Conservation (phyloP, 2,888 invertebrate species). For the Epinotia ramella region DNA sequence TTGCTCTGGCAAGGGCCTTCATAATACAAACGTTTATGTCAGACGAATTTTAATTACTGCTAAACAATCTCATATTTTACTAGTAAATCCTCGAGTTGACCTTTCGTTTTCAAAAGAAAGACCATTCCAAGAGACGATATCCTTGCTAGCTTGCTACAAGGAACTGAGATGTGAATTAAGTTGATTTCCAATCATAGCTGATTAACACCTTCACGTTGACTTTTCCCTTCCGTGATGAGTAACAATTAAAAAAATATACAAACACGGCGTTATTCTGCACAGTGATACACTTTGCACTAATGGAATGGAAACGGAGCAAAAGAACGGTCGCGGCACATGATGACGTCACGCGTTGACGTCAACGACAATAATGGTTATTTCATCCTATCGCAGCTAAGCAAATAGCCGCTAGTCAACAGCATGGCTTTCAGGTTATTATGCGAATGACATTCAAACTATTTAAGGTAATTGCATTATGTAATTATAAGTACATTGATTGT, state of each 20-base stretch:
- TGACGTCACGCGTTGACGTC: constrained; percentile 45
- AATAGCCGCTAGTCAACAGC: constrained; percentile 34
- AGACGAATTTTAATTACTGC: not conserved
- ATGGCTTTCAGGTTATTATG: constrained; percentile 21
- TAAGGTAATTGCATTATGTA: constrained; percentile 5
- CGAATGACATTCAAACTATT: constrained; percentile 13
- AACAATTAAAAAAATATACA: not conserved
- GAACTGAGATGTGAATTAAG: not conserved
- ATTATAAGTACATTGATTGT: not conserved
- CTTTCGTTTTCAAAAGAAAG: not conserved
- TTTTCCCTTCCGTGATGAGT: not conserved
- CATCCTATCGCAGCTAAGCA: constrained; percentile 44
- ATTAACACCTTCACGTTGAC: not conserved
- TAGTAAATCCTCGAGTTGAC: not conserved
- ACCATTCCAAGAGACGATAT: not conserved
- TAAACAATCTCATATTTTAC: not conserved
- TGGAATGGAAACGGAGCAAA: constrained; percentile 36
- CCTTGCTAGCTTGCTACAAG: not conserved
- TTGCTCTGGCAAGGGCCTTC: not conserved
- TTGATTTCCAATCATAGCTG: not conserved
- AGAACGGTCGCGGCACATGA: constrained; percentile 16
- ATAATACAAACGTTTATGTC: not conserved
- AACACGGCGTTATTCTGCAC: not conserved
- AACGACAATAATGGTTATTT: constrained; percentile 41
- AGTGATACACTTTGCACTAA: constrained; percentile 13